Evolutionary conservation across 2,888 invertebrate genomes (phyloP).

Genomic region (Scotopteryx bipunctaria): DNA sequence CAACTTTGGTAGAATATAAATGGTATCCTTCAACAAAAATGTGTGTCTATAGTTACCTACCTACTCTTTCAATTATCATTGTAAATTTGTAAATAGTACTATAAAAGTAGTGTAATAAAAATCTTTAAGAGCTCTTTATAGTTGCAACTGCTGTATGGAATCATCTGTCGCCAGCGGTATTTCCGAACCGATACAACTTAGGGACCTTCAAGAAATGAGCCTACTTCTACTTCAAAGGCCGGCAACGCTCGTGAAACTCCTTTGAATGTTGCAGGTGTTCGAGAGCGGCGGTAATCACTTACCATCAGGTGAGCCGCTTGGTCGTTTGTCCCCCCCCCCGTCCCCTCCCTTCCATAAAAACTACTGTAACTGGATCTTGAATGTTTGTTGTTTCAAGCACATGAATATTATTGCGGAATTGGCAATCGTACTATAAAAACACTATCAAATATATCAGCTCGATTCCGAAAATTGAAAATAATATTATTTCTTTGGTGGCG

Average conservation of each 20-base stretch:
- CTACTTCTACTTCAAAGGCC: too few relatives aligned
- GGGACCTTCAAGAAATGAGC: too few relatives aligned
- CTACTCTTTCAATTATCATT: conserved; percentile 11
- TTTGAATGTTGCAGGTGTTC: too few relatives aligned
- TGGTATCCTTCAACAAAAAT: background rate
- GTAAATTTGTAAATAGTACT: conserved; percentile 9
- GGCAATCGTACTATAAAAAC: conserved; percentile 20
- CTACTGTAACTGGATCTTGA: conserved; percentile 9
- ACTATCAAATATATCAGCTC: conserved; percentile 17
- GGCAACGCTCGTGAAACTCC: too few relatives aligned
- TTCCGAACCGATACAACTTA: too few relatives aligned
- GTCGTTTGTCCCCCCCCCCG: too few relatives aligned
- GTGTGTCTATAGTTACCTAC: conserved; percentile 4
- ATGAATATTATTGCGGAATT: conserved; percentile 31
- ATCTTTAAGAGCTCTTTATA: conserved; percentile 16
- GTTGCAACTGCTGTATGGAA: too few relatives aligned
- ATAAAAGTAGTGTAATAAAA: conserved; percentile 10
- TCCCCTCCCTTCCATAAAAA: too few relatives aligned
- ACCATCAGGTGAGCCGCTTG: too few relatives aligned
- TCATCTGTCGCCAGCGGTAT: too few relatives aligned
- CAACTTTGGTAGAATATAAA: background rate
- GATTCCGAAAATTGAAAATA: conserved; percentile 17
- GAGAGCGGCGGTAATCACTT: too few relatives aligned
- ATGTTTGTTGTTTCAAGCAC: conserved; percentile 27
- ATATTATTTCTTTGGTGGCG: conserved; percentile 22